These are phyloP conservation scores for Leptogaster cylindrica DNA, from an alignment of 2,888 invertebrate species.

Conservation along the genomic window DNA sequence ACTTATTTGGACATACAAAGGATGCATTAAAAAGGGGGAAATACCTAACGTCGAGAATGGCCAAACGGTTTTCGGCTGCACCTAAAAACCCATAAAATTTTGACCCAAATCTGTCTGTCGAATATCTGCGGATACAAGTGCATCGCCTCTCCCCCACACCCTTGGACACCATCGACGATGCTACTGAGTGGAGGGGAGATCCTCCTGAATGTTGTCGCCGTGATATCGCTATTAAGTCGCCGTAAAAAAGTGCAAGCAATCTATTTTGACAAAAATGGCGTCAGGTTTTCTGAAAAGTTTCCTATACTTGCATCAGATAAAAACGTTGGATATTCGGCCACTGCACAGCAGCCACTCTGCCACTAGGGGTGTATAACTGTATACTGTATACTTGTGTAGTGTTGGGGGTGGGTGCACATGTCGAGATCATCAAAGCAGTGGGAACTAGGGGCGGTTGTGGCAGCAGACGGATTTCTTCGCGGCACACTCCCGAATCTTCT, in stretches of 20 bases:
- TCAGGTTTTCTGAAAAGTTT: conserved; percentile 28
- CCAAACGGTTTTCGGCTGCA: no score
- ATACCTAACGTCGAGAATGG: no score
- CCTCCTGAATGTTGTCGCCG: conserved; percentile 16
- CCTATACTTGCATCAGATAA: conserved; percentile 30
- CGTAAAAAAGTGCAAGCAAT: conserved; percentile 31
- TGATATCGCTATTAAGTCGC: conserved; percentile 18
- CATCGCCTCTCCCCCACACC: neutral
- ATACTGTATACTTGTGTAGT: no score
- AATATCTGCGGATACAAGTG: neutral
- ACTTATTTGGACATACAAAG: no score
- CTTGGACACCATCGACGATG: neutral
- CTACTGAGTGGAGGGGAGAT: no score
- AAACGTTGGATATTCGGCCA: neutral
- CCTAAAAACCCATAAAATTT: no score
- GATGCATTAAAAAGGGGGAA: no score
- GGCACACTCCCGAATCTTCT: neutral
- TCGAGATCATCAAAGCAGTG: neutral
- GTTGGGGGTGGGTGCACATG: neutral
- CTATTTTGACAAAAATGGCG: conserved; percentile 37
- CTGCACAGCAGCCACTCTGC: neutral
- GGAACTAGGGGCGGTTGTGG: neutral
- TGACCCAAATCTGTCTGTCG: conserved; percentile 7
- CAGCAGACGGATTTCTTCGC: neutral
- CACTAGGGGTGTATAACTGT: no score